Conservation (phyloP, 2,888 invertebrate species). For the Ecdyonurus torrentis region DNA sequence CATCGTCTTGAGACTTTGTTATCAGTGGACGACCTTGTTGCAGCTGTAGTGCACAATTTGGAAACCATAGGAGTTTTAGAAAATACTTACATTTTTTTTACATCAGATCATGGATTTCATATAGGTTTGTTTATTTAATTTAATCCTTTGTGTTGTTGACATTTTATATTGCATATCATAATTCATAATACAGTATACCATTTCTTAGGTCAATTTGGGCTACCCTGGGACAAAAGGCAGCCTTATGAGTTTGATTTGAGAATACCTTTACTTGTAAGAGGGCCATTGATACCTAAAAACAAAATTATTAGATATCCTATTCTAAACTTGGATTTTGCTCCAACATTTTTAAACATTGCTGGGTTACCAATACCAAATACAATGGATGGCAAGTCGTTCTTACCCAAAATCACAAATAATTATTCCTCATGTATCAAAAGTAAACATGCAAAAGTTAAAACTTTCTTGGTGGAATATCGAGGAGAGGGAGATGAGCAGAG, state of each 20-base stretch:
- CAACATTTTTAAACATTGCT: slow-evolving; percentile 63
- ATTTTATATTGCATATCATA: no score
- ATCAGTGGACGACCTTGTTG: slow-evolving; percentile 75
- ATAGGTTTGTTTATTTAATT: slow-evolving; percentile 39
- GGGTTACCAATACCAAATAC: slow-evolving; percentile 31
- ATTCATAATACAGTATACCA: not conserved
- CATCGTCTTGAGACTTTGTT: slow-evolving; percentile 63
- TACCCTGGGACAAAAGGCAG: slow-evolving; percentile 77
- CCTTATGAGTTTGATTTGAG: slow-evolving; percentile 80
- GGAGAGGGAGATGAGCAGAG: slow-evolving; percentile 46
- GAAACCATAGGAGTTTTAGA: slow-evolving; percentile 35
- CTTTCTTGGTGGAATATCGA: slow-evolving; percentile 61
- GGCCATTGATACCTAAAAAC: slow-evolving; percentile 44
- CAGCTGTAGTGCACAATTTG: slow-evolving; percentile 39
- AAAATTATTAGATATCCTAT: slow-evolving; percentile 36
- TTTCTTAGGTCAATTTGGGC: slow-evolving; percentile 61
- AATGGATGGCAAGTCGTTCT: slow-evolving; percentile 47
- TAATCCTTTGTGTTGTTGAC: no score
- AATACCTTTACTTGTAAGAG: slow-evolving; percentile 64
- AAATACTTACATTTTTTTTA: slow-evolving; percentile 65
- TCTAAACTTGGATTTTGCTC: slow-evolving; percentile 65
- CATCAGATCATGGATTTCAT: slow-evolving; percentile 86
- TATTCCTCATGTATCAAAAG: not conserved
- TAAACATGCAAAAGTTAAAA: slow-evolving; percentile 21
- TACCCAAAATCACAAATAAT: slow-evolving; percentile 18